Evolutionary conservation across 2,113 vertebrate species (phyloP).

Genomic region (Psophia crepitans): DNA sequence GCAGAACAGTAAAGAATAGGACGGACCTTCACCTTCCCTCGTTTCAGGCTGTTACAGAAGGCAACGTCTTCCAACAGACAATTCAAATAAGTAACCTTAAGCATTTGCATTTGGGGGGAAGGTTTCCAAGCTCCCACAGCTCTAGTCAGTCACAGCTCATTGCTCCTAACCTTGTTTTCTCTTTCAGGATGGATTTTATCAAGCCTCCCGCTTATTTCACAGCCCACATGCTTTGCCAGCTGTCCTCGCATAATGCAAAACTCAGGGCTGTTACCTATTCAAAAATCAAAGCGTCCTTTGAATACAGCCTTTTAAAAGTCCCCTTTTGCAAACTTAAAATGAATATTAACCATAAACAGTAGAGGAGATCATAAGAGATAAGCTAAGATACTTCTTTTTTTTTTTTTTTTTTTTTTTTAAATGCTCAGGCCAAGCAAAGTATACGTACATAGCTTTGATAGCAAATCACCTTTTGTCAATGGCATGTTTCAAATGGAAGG

Average conservation of each 20-base stretch:
- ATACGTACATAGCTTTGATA: background rate
- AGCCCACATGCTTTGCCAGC: conserved; percentile 42
- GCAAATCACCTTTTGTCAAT: conserved; percentile 31
- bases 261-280: background rate
- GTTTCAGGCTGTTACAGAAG: accelerated
- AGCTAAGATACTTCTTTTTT: background rate
- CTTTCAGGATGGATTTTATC: conserved; percentile 15
- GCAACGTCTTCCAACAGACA: background rate
- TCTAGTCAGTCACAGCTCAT: conserved; percentile 47
- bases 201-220: conserved; percentile 35
- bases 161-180: conserved; percentile 58
- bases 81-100: conserved; percentile 14
- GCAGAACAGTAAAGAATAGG: background rate
- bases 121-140: conserved; percentile 36
- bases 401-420: background rate
- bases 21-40: background rate
- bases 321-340: background rate
- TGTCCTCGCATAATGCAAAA: conserved; percentile 39
- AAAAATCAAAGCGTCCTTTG: conserved; percentile 9
- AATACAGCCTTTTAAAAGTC: background rate
- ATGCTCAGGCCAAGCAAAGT: background rate
- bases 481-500: conserved; percentile 32
- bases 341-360: background rate
- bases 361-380: background rate
- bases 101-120: conserved; percentile 10